Evolutionary conservation across 2,113 vertebrate species (phyloP), one percentile per base, ranked within the genome.

Genomic region (Oreotrochilus melanogaster): DNA sequence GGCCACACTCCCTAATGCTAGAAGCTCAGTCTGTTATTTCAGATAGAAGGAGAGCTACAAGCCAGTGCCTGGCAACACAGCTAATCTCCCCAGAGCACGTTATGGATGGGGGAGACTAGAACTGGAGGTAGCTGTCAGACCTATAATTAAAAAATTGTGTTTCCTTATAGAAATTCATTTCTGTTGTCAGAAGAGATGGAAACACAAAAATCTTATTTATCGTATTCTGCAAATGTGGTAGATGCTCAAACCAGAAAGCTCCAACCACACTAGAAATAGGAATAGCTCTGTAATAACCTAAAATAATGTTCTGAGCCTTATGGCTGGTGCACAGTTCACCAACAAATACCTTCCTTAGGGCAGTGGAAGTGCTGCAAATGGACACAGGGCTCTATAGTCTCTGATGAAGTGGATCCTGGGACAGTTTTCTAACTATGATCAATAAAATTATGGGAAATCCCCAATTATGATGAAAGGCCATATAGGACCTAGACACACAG

Each of bases 171-270:
- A 91, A 89, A 91, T 88, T 61, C 89, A 23, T 73, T 91, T 70
- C 66, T 0, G 9, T 84, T 90, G 78, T 84, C 79, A 81, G 85
- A 62, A 89, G 74, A 76, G 67, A 93, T 74, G 47, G 82, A 89
- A 96, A 94, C 78, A 76, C 47, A 84, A 93, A 72, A 95, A 92
- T 84, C 80, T 92, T 66, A 58, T 96, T 93, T 95, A 73, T 93
- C 54, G 27, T 80, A 67, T 79, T 64, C 11, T 50, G 79, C 50
- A 89, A 88, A 83, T 70, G 70, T 2, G 2, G 62, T 69, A 85
- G 87, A 72, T 2, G 0, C 48, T 92, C 67, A 69, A 54, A 81
- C 18, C 51, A 51, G 57, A 89, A 90, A 70, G 78, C 76, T 92
- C 31, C 42, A 86, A 42, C 66, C 43, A 47, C 48, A 57, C 69